Percentiles rank a stretch among this genome's conserved stretches.
Evolutionary conservation across 1,140 invertebrate species (phyloP).

Genomic region (Drepana arcuata): DNA sequence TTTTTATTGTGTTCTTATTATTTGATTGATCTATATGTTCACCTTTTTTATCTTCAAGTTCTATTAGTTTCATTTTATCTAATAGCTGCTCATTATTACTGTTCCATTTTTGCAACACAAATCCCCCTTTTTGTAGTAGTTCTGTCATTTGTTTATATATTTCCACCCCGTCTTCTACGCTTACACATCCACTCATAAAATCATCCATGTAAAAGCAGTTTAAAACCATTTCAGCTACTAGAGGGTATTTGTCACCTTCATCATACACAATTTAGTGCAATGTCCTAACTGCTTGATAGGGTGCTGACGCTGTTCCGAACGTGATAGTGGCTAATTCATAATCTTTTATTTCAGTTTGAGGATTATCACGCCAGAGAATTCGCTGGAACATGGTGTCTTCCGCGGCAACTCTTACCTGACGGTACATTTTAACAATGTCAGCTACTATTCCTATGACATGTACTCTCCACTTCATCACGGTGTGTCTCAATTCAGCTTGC

Average conservation of each 20-base stretch:
- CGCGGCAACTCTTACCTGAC: slow-evolving; percentile 2
- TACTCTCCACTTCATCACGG: slow-evolving; percentile 3
- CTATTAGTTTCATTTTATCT: too few relatives aligned
- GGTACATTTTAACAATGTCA: slow-evolving; percentile 8
- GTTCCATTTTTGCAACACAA: not conserved
- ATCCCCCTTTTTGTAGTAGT: not conserved
- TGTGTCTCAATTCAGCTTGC: slow-evolving; percentile 5
- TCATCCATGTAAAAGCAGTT: not conserved
- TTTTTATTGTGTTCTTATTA: too few relatives aligned
- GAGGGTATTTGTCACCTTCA: not conserved
- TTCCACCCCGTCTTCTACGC: not conserved
- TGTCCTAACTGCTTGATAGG: slow-evolving; percentile 7
- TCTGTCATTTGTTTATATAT: not conserved
- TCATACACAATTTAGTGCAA: not conserved
- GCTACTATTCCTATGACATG: slow-evolving; percentile 3
- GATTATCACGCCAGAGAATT: slow-evolving; percentile 26
- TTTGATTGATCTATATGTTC: too few relatives aligned
- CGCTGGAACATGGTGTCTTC: slow-evolving; percentile 26
- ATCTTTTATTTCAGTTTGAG: slow-evolving; percentile 6
- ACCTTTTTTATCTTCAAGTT: too few relatives aligned
- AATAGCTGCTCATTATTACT: not conserved
- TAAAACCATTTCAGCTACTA: not conserved
- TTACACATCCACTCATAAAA: not conserved
- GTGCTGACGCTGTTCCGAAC: slow-evolving; percentile 25
- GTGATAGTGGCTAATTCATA: slow-evolving; percentile 25